Percentiles rank a stretch among this genome's conserved stretches.
These are phyloP conservation scores for Zingel zingel DNA, from an alignment of 2,113 vertebrate species.

Conservation along the genomic window DNA sequence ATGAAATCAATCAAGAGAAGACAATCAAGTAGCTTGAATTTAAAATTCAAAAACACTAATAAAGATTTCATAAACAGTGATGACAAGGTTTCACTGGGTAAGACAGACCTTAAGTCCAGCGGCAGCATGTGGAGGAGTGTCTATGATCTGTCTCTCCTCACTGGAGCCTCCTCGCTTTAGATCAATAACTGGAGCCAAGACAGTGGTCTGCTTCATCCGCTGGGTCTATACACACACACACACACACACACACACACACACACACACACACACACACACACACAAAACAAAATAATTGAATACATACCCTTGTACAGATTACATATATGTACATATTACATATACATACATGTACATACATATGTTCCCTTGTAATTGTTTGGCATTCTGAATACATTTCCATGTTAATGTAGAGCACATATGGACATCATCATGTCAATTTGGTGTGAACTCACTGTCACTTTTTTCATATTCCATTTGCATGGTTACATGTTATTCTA, in stretches of 20 bases:
- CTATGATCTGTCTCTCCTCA: constrained; percentile 93
- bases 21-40: no score
- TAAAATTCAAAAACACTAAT: no score
- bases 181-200: constrained; percentile 97
- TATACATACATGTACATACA: no score
- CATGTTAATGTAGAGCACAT: not conserved
- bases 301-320: not conserved
- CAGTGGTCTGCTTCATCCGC: constrained; percentile 92
- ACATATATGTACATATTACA: not conserved
- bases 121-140: constrained; percentile 92
- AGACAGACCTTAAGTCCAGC: constrained; percentile 91
- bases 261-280: no score
- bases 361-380: not conserved
- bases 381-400: not conserved
- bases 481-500: not conserved
- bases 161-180: constrained; percentile 91
- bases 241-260: no score
- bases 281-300: not conserved
- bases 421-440: not conserved
- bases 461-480: not conserved
- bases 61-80: not conserved
- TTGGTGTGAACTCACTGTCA: not conserved
- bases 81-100: not conserved
- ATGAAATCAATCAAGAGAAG: not conserved
- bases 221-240: constrained; percentile 86